phyloP scores from a whole-genome alignment of 2,797 vertebrate genomes.

The Euthynnus affinis region DNA sequence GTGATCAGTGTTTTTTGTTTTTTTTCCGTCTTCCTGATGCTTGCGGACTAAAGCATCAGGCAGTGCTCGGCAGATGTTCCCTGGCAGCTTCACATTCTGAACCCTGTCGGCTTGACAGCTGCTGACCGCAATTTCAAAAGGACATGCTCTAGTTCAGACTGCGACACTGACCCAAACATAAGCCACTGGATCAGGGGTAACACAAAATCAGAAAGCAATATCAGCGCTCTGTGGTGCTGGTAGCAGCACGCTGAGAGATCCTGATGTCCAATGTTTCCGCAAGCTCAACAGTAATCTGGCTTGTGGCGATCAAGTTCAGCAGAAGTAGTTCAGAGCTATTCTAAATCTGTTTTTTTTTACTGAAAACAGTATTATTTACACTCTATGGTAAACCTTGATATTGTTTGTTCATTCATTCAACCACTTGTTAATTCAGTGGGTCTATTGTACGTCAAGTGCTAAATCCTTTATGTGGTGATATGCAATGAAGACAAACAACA shows the following conservation, averaged over 20 bases:
- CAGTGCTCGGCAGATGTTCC: constrained; percentile 78
- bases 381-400: neutral
- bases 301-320: constrained; percentile 48
- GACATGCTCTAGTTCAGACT: constrained; percentile 77
- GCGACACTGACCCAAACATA: constrained; percentile 77
- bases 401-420: neutral
- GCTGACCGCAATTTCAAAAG: constrained; percentile 84
- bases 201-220: constrained; percentile 68
- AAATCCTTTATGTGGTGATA: constrained; percentile 1
- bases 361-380: constrained; percentile 37
- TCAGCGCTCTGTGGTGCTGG: constrained; percentile 29
- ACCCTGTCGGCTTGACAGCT: constrained; percentile 78
- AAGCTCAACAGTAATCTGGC: constrained; percentile 53
- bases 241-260: constrained; percentile 40
- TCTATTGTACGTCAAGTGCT: neutral
- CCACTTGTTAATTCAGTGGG: neutral
- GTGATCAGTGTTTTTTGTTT: constrained; percentile 24
- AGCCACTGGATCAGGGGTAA: constrained; percentile 71
- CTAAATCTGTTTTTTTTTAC: constrained; percentile 32
- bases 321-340: constrained; percentile 29
- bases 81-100: constrained; percentile 69
- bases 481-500: neutral
- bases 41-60: constrained; percentile 66
- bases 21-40: constrained; percentile 25
- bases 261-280: constrained; percentile 37